Percentiles rank a stretch among this genome's conserved stretches.
These are phyloP conservation scores for Callipepla californica DNA, from an alignment of 2,113 vertebrate genomes.

Conservation along the genomic window DNA sequence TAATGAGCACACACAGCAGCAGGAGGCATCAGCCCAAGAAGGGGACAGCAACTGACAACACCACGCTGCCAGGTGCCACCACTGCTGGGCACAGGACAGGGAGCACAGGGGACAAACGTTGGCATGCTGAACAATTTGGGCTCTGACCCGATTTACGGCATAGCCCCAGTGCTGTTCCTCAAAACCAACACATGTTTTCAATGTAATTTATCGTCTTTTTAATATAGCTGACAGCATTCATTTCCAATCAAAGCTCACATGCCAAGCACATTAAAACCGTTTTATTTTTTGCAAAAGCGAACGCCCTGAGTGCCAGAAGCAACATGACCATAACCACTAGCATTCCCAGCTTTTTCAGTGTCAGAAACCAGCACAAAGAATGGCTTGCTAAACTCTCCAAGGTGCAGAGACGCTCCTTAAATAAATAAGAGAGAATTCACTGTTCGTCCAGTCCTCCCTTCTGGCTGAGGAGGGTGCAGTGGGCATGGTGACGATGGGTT, in stretches of 20 bases:
- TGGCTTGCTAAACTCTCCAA: constrained; percentile 3
- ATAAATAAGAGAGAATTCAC: background rate
- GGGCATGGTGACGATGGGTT: no score
- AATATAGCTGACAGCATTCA: background rate
- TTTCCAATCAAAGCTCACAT: constrained; percentile 16
- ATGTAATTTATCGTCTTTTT: background rate
- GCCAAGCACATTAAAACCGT: background rate
- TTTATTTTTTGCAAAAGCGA: background rate
- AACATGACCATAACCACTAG: constrained; percentile 35
- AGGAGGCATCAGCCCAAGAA: background rate
- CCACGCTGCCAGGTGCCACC: background rate
- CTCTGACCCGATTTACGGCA: background rate
- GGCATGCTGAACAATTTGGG: background rate
- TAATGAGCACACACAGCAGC: background rate
- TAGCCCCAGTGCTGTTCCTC: background rate
- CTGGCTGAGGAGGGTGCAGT: fast-evolving
- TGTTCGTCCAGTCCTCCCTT: background rate
- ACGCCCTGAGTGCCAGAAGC: background rate
- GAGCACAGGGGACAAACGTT: background rate
- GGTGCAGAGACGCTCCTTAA: background rate
- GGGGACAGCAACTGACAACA: background rate
- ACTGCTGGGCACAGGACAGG: background rate
- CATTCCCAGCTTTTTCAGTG: background rate
- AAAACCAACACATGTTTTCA: background rate
- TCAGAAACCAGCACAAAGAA: background rate